Evolutionary conservation across 1,140 invertebrate species (phyloP), one percentile per base, ranked within the genome.

Genomic region (Brevipalpus yothersi): DNA sequence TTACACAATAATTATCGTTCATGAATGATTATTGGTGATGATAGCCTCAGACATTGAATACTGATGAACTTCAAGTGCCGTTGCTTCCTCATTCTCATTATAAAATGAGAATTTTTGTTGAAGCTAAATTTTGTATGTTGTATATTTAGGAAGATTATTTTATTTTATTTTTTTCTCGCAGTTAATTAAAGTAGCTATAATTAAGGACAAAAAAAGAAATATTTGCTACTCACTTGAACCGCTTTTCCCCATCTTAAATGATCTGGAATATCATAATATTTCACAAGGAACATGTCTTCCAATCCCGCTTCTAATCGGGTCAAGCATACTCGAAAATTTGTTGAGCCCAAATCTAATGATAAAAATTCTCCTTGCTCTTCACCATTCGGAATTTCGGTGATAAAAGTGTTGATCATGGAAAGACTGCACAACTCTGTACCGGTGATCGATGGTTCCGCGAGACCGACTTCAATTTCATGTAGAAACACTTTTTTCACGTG

Each of bases 341-440:
- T 86, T 2, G 82, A 83, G 4, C 84, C 84, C 7, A 86, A 72
- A 69, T 86, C 84, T 13, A 87, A 70, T 2, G 84, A 82, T 63
- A 87, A 68, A 66, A 77, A 84, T 47, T 81, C 70, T 7, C 83
- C 83, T 61, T 74, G 68, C 69, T 85, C 82, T 65, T 74, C 75
- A 56, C 79, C 78, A 69, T 79, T 71, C 17, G 77, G 74, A 31
- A 80, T 67, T 65, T 77, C 73, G 10, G 78, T 74, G 41, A 82
- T 74, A 62, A 75, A 80, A 4, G 80, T 81, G 66, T 80, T 81
- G 63, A 78, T 78, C 79, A 80, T 81, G 60, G 77, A 76, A 15
- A 80, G 63, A 12, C 76, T 79, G 3, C 78, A 79, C 59, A 66
- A 59, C 55, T 67, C 67, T 1, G 71, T 63, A 53, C 74, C 71